phyloP scores from a whole-genome alignment of 2,797 vertebrate species.

The Pangasius djambal region DNA sequence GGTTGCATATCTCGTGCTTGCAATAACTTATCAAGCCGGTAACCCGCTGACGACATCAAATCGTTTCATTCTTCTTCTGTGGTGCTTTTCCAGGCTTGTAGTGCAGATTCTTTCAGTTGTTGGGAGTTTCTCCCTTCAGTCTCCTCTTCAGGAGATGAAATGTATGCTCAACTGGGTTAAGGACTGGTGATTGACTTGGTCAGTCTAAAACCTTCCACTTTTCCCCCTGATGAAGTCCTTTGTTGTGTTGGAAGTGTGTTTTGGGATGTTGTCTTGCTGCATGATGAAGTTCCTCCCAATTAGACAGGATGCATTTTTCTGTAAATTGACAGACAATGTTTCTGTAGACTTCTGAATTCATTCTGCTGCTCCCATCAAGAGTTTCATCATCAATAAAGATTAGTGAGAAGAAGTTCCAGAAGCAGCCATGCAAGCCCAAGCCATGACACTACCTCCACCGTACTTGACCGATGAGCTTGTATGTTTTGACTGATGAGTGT shows the following conservation, averaged over 20 bases:
- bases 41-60: not conserved
- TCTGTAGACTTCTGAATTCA: not conserved
- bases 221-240: not conserved
- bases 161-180: too few species aligned
- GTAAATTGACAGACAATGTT: not conserved
- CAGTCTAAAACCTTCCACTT: not conserved
- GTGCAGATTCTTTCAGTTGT: too few species aligned
- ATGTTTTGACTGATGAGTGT: not conserved
- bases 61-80: too few species aligned
- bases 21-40: not conserved
- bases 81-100: too few species aligned
- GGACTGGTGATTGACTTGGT: too few species aligned
- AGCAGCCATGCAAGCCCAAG: not conserved
- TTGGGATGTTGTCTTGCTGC: not conserved
- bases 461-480: not conserved
- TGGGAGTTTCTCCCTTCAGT: not conserved
- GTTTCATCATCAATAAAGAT: not conserved
- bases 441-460: not conserved
- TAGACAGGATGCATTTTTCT: not conserved
- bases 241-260: not conserved
- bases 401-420: not conserved
- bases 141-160: not conserved
- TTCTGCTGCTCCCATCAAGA: not conserved
- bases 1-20: too few species aligned
- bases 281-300: not conserved